phyloP scores from a whole-genome alignment of 2,888 invertebrate genomes.

The Chromoteleia sp. region DNA sequence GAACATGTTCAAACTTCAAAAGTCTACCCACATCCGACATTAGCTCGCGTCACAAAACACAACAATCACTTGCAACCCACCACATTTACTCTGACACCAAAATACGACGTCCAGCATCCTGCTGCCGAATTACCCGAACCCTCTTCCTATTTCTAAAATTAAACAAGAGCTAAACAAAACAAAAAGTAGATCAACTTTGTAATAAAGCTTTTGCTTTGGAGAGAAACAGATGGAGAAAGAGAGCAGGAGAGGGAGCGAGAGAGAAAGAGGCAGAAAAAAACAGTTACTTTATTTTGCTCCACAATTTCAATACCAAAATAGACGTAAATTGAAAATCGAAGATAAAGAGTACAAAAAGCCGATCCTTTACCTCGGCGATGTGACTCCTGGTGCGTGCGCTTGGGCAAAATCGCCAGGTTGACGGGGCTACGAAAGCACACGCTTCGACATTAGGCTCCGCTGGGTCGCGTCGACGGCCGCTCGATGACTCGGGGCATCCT shows the following conservation, averaged over 20 bases:
- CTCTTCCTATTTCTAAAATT: neutral
- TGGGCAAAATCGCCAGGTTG: neutral
- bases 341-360: neutral
- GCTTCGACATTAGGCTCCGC: neutral
- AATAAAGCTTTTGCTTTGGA: too few species aligned
- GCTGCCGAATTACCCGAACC: slow-evolving; percentile 37
- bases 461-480: slow-evolving; percentile 29
- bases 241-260: too few species aligned
- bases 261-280: too few species aligned
- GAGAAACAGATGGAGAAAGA: neutral
- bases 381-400: neutral
- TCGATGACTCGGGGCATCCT: slow-evolving; percentile 41
- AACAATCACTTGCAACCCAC: neutral
- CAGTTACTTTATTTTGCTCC: too few species aligned
- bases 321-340: too few species aligned
- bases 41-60: neutral
- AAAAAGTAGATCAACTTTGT: neutral
- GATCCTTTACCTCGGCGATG: neutral
- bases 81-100: neutral
- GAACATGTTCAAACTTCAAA: slow-evolving; percentile 86
- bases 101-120: neutral
- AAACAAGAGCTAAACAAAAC: neutral
- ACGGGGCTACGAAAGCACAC: neutral
- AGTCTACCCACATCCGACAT: neutral
- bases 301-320: too few species aligned